Conservation (phyloP, 2,797 vertebrate genomes). For the Petrocephalus schoutedeni region DNA sequence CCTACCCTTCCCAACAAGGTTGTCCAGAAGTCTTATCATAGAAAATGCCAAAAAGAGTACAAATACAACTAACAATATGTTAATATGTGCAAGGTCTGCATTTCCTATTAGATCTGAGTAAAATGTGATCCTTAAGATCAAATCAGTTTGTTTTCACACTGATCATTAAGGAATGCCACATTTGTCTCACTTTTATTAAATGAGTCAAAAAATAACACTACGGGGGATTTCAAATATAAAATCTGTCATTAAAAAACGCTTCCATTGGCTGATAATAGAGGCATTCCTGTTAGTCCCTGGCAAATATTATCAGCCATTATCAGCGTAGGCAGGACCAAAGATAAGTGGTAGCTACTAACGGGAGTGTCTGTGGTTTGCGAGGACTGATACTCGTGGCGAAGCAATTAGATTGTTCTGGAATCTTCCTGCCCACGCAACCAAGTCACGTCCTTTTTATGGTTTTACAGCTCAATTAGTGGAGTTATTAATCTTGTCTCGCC, state of each 20-base stretch:
- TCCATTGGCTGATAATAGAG: not conserved
- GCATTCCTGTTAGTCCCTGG: not conserved
- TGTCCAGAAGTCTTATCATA: not conserved
- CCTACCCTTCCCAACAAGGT: not conserved
- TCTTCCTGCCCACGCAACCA: not conserved
- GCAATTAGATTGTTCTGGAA: not conserved
- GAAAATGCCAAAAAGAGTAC: not conserved
- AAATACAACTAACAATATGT: not conserved
- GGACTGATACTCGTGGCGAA: not conserved
- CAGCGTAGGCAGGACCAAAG: not conserved
- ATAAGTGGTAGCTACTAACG: not conserved
- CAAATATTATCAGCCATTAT: not conserved
- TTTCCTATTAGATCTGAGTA: not conserved
- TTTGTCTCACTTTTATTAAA: not conserved
- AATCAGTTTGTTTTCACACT: not conserved
- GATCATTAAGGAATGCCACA: not conserved
- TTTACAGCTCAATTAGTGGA: not conserved
- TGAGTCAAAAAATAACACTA: not conserved
- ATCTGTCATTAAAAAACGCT: not conserved
- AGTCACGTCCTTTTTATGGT: conserved; percentile 6
- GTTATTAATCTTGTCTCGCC: not conserved
- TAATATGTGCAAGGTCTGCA: not conserved
- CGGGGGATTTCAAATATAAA: not conserved
- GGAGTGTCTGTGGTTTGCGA: not conserved
- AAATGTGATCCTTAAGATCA: not conserved